These are phyloP conservation scores for Ichneumoninae sp. DNA, from an alignment of 2,888 invertebrate species.

Conservation along the genomic window DNA sequence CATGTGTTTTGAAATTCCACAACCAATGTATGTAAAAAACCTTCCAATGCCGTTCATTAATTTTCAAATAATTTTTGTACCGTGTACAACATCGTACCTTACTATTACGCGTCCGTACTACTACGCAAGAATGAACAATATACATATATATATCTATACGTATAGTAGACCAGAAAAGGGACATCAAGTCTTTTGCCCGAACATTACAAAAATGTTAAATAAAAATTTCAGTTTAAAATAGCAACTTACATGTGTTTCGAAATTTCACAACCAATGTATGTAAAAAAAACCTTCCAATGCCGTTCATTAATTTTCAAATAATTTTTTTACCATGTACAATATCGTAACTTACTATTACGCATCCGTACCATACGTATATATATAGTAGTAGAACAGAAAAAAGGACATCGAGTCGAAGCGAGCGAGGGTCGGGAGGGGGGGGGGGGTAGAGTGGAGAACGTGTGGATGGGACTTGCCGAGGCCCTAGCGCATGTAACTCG, in stretches of 20 bases:
- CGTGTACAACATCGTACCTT: neutral
- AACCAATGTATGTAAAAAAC: too few relatives aligned
- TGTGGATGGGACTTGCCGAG: slow-evolving; percentile 67
- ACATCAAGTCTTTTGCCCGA: slow-evolving; percentile 21
- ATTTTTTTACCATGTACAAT: too few relatives aligned
- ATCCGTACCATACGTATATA: neutral
- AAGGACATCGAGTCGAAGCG: slow-evolving; percentile 37
- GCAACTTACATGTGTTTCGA: too few relatives aligned
- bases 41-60: too few relatives aligned
- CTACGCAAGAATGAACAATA: slow-evolving; percentile 38
- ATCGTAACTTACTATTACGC: neutral
- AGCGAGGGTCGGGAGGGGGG: slow-evolving; percentile 58
- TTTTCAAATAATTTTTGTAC: too few relatives aligned
- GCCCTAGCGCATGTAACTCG: slow-evolving; percentile 76
- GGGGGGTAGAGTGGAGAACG: slow-evolving; percentile 56
- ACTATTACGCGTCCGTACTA: neutral
- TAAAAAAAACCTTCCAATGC: too few relatives aligned
- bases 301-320: too few relatives aligned
- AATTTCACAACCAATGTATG: too few relatives aligned
- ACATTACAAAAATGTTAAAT: too few relatives aligned
- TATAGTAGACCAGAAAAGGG: slow-evolving; percentile 7
- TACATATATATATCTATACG: slow-evolving; percentile 37
- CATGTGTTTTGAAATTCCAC: too few relatives aligned
- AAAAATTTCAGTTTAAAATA: too few relatives aligned
- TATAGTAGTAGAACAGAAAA: slow-evolving; percentile 28